Evolutionary conservation across 2,113 vertebrate species (phyloP), one percentile per base, ranked within the genome.

Genomic region (Pseudolaguvia tuberculata): DNA sequence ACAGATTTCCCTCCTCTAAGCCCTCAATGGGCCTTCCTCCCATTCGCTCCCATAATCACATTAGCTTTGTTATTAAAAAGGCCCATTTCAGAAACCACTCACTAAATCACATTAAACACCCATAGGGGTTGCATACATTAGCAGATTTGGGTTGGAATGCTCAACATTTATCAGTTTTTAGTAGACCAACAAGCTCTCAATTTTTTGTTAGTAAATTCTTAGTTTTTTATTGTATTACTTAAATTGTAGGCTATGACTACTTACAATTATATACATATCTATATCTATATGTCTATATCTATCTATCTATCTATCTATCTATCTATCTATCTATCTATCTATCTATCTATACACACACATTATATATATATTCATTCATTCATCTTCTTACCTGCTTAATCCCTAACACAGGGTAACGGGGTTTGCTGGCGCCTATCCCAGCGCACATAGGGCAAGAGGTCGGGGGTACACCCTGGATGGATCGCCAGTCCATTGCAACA

Each of bases 51-150:
- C 92, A 96, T 97, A 97, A 98, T 97, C 96, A 97, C 96, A 97
- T 98, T 98, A 98, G 94, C 93, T 97, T 97, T 97, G 95, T 97
- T 93, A 93, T 95, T 94, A 95, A 95, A 95, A 94, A 92, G 91
- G 91, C 88, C 71, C 91, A 92, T 92, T 92, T 91, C 93, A 93
- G 92, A 92, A 89, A 89, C 93, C 91, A 91, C 89, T 89, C 92
- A 91, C 94, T 95, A 94, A 97, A 96, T 92, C 87, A 92, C 94
- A 96, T 95, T 95, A 92, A 92, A 93, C 93, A 94, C 93, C 94
- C 94, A 95, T 92, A 93, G 94, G 94, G 93, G 92, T 93, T 87
- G 93, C 92, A 95, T 95, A 94, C 87, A 95, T 96, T 94, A 94
- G 85, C 86, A 89, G 86, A 87, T 85, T 83, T 83, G 86, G 89